Percentiles rank a stretch among this genome's conserved stretches.
phyloP scores from a whole-genome alignment of 2,797 vertebrate genomes.

The Phalloptychus januarius region DNA sequence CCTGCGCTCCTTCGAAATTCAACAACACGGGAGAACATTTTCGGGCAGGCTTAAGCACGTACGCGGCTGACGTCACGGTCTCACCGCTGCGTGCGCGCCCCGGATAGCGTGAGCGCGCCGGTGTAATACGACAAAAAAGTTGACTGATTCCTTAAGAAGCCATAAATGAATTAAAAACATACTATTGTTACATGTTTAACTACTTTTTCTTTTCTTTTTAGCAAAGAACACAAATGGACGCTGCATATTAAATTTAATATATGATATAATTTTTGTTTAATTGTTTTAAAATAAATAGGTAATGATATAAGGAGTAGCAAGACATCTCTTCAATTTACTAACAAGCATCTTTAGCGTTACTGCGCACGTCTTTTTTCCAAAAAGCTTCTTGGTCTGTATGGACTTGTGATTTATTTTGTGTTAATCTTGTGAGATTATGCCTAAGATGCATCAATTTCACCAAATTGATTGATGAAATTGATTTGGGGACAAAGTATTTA shows the following conservation, averaged over 20 bases:
- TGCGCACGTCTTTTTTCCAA: too few species aligned
- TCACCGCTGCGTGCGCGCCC: slow-evolving; percentile 73
- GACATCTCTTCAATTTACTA: too few species aligned
- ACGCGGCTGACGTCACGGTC: slow-evolving; percentile 77
- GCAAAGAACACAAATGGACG: not conserved
- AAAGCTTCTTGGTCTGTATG: too few species aligned
- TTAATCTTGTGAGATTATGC: too few species aligned
- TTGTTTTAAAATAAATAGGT: too few species aligned
- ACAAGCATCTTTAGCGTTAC: too few species aligned
- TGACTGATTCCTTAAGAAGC: not conserved
- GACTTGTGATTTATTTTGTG: too few species aligned
- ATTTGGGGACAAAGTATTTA: too few species aligned
- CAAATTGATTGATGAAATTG: too few species aligned
- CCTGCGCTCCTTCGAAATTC: slow-evolving; percentile 79
- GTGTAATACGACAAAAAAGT: slow-evolving; percentile 4
- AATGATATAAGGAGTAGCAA: too few species aligned
- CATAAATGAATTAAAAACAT: not conserved
- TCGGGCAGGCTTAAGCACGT: slow-evolving; percentile 84
- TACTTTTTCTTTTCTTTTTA: too few species aligned
- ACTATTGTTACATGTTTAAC: not conserved
- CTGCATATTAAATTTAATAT: not conserved
- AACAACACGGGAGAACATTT: slow-evolving; percentile 85
- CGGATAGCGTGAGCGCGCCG: slow-evolving; percentile 65
- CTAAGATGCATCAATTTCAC: too few species aligned
- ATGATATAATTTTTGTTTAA: not conserved